Base-by-base conservation (phyloP, 2,797 vertebrate species). In the Esox masquinongy region DNA sequence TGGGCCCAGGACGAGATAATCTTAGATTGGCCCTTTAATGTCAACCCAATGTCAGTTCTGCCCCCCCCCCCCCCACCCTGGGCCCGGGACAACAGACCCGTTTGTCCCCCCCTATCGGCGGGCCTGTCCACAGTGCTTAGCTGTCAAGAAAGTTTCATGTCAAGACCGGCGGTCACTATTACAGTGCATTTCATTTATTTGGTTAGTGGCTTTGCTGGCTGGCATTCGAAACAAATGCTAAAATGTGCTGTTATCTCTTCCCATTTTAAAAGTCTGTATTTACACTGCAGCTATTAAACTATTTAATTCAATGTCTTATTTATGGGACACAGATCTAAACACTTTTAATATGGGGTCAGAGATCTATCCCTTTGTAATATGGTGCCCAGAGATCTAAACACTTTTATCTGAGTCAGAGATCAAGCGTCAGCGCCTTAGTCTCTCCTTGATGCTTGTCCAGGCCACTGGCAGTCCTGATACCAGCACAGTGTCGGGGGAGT, bases 201-300 rank as follows among this genome's bases (percentile, higher is more conserved):
- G 5, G 34, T 34, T 2, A 34, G 3, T 39, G 36, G 36, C 36
- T n/a, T 53, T 53, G 17, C 15, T 31, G 72, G 71, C 67, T 78
- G 69, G 56, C 76, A 53, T 47, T 77, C 47, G 76, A 71, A 64
- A 78, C 76, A 19, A 68, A 72, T 67, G 74, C 51, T 36, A 70
- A 71, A 34, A 34, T 34, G 2, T 5, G 1, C 69, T 9, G 43
- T 70, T 74, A 59, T 81, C 34, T 72, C 73, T 77, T 82, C 47
- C 66, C 43, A 19, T 29, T 69, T 70, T 24, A 17, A 71, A 78
- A 50, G 72, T 66, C 75, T 63, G 34, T 31, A 63, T 76, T 77
- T 70, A 50, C 50, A 68, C 49, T 50, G 34, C n/a, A 51, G 22
- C 68, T 24, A 73, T 15, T 6, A 15, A 78, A 49, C 67, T 16